A percentile compares a stretch with the other conserved stretches of the same genome.
phyloP scores from a whole-genome alignment of 1,140 invertebrate genomes.

The Arctopsyche grandis region DNA sequence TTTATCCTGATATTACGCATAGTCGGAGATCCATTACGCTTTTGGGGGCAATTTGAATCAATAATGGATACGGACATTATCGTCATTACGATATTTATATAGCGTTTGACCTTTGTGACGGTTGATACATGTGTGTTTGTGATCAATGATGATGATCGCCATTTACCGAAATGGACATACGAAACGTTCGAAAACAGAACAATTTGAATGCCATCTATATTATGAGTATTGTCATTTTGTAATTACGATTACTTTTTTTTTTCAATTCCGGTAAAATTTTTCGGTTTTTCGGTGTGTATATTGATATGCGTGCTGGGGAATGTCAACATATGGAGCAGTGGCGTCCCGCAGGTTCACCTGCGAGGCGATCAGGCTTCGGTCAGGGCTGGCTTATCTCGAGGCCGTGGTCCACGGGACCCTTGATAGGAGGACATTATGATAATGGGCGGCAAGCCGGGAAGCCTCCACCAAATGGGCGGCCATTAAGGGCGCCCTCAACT shows the following conservation, averaged over 20 bases:
- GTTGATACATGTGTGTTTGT: neutral
- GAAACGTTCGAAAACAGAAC: slow-evolving; percentile 27
- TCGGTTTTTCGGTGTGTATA: neutral
- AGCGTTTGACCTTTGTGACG: slow-evolving; percentile 15
- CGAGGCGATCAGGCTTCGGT: slow-evolving; percentile 6
- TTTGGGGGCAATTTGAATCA: slow-evolving; percentile 7
- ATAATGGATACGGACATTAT: slow-evolving; percentile 22
- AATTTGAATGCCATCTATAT: slow-evolving; percentile 23
- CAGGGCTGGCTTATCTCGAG: slow-evolving; percentile 9
- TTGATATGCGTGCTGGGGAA: neutral
- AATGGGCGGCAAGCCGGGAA: slow-evolving; percentile 45
- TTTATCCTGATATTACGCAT: slow-evolving; percentile 5
- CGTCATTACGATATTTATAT: slow-evolving; percentile 28
- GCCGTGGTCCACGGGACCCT: slow-evolving; percentile 17
- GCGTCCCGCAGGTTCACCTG: slow-evolving; percentile 24
- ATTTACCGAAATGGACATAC: slow-evolving; percentile 24
- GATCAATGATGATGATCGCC: slow-evolving; percentile 28
- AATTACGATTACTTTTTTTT: slow-evolving; percentile 5
- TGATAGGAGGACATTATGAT: slow-evolving; percentile 46
- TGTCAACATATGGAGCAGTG: neutral
- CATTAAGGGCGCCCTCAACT: slow-evolving; percentile 42
- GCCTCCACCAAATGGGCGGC: slow-evolving; percentile 44
- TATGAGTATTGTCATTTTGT: slow-evolving; percentile 20
- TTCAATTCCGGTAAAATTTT: neutral
- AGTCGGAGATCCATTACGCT: neutral